phyloP scores from a whole-genome alignment of 2,888 invertebrate species.

The Eugnorisma glareosa region DNA sequence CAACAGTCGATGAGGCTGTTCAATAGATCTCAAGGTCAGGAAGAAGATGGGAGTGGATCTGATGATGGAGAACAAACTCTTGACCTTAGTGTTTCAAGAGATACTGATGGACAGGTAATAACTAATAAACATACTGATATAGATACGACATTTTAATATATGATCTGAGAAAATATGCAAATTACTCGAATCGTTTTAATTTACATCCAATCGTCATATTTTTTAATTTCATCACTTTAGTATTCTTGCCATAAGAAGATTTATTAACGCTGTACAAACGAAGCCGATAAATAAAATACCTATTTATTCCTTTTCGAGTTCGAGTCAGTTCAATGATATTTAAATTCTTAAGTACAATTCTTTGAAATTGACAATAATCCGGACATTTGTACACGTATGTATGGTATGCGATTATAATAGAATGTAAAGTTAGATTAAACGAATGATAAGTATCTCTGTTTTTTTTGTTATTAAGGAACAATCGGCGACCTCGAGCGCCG shows the following conservation, averaged over 20 bases:
- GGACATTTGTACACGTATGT: slow-evolving; percentile 60
- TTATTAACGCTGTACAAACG: slow-evolving; percentile 39
- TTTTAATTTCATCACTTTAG: slow-evolving; percentile 51
- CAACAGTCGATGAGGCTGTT: slow-evolving; percentile 88
- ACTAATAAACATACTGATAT: slow-evolving; percentile 16
- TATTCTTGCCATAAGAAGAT: slow-evolving; percentile 45
- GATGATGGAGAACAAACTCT: slow-evolving; percentile 89
- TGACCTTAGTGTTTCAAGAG: slow-evolving; percentile 88
- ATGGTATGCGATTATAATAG: slow-evolving; percentile 67
- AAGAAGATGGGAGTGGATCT: slow-evolving; percentile 88
- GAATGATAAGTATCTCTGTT: slow-evolving; percentile 61
- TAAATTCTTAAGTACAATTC: slow-evolving; percentile 61
- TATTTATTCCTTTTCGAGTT: slow-evolving; percentile 57
- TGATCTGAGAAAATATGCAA: slow-evolving; percentile 40
- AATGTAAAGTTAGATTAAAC: slow-evolving; percentile 66
- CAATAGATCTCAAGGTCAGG: slow-evolving; percentile 82
- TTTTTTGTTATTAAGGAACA: slow-evolving; percentile 81
- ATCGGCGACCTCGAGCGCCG: slow-evolving; percentile 88
- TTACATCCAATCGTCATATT: slow-evolving; percentile 39
- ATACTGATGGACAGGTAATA: slow-evolving; percentile 87
- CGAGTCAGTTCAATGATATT: slow-evolving; percentile 60
- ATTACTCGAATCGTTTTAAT: slow-evolving; percentile 37
- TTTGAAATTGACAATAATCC: slow-evolving; percentile 65
- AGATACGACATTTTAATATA: slow-evolving; percentile 10
- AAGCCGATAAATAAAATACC: slow-evolving; percentile 51